phyloP scores from a whole-genome alignment of 1,140 invertebrate species.

The Psix sp. region DNA sequence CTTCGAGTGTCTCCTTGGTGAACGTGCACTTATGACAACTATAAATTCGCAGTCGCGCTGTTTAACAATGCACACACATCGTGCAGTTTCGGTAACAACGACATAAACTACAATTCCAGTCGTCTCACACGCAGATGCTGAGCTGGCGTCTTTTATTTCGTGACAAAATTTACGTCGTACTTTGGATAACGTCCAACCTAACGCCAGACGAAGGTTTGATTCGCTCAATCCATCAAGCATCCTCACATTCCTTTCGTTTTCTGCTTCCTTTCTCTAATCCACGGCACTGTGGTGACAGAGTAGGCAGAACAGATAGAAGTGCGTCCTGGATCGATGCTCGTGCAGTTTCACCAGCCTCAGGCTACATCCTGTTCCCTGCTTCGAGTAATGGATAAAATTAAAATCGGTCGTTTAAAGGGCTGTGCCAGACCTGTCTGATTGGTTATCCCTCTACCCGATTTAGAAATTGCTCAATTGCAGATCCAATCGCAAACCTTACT shows the following conservation, averaged over 20 bases:
- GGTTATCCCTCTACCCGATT: conserved; percentile 4
- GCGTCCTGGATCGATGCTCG: conserved; percentile 46
- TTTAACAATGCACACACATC: conserved; percentile 30
- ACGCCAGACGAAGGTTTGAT: conserved; percentile 31
- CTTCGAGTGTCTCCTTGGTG: conserved; percentile 7
- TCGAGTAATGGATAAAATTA: conserved; percentile 21
- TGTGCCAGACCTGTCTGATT: conserved; percentile 13
- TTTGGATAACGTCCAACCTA: conserved; percentile 40
- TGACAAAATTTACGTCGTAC: conserved; percentile 12
- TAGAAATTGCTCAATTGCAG: not conserved
- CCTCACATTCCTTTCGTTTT: conserved; percentile 35
- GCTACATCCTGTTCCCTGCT: conserved; percentile 13
- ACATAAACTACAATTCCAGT: conserved; percentile 13
- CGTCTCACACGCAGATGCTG: conserved; percentile 1
- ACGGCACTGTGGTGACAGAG: conserved; percentile 31
- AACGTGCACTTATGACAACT: conserved; percentile 28
- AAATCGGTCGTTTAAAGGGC: conserved; percentile 8
- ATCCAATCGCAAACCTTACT: conserved; percentile 8
- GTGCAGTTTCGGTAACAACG: conserved; percentile 7
- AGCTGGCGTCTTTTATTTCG: conserved; percentile 29
- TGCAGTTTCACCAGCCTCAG: conserved; percentile 10
- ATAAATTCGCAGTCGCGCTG: conserved; percentile 34
- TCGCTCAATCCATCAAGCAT: conserved; percentile 46
- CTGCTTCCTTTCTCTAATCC: conserved; percentile 31
- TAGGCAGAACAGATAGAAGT: conserved; percentile 28